Base-by-base conservation (phyloP, 2,797 vertebrate genomes). In the Brotula barbata region DNA sequence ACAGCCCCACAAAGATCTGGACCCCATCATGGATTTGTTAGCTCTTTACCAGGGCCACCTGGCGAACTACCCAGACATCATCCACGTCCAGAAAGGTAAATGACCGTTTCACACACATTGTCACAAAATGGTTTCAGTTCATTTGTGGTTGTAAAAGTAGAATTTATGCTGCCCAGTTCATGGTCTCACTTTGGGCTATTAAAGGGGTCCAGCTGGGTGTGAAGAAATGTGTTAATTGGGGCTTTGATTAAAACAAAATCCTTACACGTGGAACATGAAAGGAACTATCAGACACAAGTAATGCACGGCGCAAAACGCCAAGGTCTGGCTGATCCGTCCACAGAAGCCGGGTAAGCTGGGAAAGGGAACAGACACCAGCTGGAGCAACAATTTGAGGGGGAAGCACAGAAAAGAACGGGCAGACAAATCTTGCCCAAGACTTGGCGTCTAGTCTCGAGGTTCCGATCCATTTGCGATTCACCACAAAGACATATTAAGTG, bases 21-120 rank as follows among this genome's bases (percentile, higher is more conserved):
- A 98, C 73, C 92, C 95, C 0, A 91, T 99, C 77, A 94, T 97
- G 94, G 97, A 99, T 90, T 91, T 99, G 80, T 88, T 98, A 88
- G 93, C 93, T 0, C 92, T 98, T 13, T 99, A 99, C 86, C 97
- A 99, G 84, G 97, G 97, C 40, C 97, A 98, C 83, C 91, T 99
- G 83, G 93, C 95, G 74, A 99, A 99, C 90, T 99, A 98, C 73
- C 97, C 97, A 17, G 97, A 99, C 78, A 98, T 99, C 92, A 99
- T 99, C 87, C 97, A 99, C 17, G 96, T 99, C 56, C 97, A 99
- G 89, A 99, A 98, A 98, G 97, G 97, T 99, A 96, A 28, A 19
- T 16, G 11, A 6, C 31, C 2, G 9, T 9, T 11, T 33, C 9
- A 33, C 5, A 10, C 11, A n/a, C n/a, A n/a, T 33, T 33, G 6